phyloP scores from a whole-genome alignment of 2,797 vertebrate genomes.

The Pelochelys cantorii region DNA sequence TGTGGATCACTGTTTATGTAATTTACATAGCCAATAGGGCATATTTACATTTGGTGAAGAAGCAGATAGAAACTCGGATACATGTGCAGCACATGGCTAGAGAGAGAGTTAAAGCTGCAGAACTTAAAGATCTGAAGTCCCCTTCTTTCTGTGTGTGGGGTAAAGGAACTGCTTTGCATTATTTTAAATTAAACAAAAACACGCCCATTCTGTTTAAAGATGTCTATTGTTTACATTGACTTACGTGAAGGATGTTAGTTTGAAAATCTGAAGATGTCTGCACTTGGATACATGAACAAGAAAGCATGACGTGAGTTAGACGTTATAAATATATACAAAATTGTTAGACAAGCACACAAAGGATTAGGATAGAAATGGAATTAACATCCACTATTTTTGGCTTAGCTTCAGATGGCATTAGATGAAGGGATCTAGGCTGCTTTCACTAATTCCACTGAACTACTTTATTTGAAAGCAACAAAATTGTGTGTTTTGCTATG shows the following conservation, averaged over 20 bases:
- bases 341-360: conserved; percentile 61
- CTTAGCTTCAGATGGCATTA: conserved; percentile 77
- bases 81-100: rapidly evolving
- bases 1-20: background rate
- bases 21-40: background rate
- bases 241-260: background rate
- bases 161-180: background rate
- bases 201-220: background rate
- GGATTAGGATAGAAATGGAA: conserved; percentile 80
- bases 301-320: conserved; percentile 18
- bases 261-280: conserved; percentile 5
- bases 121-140: background rate
- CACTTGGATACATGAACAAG: background rate
- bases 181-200: background rate
- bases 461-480: conserved; percentile 72
- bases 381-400: conserved; percentile 81
- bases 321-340: conserved; percentile 51
- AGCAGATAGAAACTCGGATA: background rate
- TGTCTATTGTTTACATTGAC: background rate
- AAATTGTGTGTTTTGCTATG: conserved; percentile 63
- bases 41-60: background rate
- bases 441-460: conserved; percentile 79
- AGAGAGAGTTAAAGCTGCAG: background rate
- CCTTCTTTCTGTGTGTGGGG: rapidly evolving
- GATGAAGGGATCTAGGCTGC: conserved; percentile 76